phyloP scores from a whole-genome alignment of 2,888 invertebrate genomes.

The Drosophila birchii region DNA sequence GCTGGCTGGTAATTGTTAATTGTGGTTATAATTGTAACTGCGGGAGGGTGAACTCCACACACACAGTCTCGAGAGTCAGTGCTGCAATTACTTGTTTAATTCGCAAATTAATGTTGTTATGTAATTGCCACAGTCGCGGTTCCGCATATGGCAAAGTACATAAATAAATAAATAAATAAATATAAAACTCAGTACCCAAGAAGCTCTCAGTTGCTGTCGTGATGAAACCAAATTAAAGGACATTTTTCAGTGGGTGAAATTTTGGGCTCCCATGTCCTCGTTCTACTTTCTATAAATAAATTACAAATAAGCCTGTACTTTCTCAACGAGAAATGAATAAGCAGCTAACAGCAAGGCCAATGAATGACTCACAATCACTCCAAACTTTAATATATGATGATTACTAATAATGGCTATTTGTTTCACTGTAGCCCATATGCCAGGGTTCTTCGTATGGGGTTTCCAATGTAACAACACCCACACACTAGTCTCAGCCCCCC shows the following conservation, averaged over 20 bases:
- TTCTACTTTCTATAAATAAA: constrained; percentile 14
- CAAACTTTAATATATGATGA: constrained; percentile 11
- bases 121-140: constrained; percentile 23
- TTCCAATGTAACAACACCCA: constrained; percentile 14
- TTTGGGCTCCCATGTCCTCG: constrained; percentile 15
- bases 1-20: constrained; percentile 22
- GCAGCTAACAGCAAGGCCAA: constrained; percentile 7
- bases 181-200: background rate
- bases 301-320: constrained; percentile 4
- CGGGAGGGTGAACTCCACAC: constrained; percentile 15
- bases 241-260: constrained; percentile 19
- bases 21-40: constrained; percentile 27
- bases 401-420: constrained; percentile 5
- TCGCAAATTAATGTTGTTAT: constrained; percentile 25
- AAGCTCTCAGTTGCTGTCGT: constrained; percentile 41
- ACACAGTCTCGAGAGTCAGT: constrained; percentile 27
- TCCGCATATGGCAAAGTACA: constrained; percentile 12
- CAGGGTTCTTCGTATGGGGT: background rate
- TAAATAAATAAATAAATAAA: background rate
- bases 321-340: constrained; percentile 1
- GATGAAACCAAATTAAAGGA: constrained; percentile 51
- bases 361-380: constrained; percentile 37
- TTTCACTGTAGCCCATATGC: background rate
- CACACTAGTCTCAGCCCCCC: constrained; percentile 15
- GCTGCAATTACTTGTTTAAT: constrained; percentile 53